Conservation (phyloP, 2,888 invertebrate genomes). For the Perizoma affinitatum region DNA sequence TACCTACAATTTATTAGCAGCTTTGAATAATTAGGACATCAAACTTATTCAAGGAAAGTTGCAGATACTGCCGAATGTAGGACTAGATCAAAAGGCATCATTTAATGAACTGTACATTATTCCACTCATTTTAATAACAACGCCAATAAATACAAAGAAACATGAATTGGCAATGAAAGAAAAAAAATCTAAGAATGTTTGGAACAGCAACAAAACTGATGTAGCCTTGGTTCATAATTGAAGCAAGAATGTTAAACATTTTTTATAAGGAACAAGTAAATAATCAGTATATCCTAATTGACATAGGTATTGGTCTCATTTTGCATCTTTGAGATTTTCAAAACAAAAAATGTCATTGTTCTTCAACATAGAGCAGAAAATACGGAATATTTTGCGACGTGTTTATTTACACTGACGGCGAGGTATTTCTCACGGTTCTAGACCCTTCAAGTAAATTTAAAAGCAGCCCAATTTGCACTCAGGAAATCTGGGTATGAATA, state of each 20-base stretch:
- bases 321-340: conserved; percentile 24
- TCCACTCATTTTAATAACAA: too few species aligned
- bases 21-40: too few species aligned
- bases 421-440: conserved; percentile 48
- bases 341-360: conserved; percentile 43
- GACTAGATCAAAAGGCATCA: too few species aligned
- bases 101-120: too few species aligned
- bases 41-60: too few species aligned
- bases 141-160: too few species aligned
- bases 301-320: conserved; percentile 27
- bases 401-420: conserved; percentile 50
- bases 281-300: conserved; percentile 17
- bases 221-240: conserved; percentile 2
- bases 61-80: too few species aligned
- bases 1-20: too few species aligned
- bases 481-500: conserved; percentile 51
- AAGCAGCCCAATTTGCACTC: conserved; percentile 57
- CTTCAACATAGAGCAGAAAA: conserved; percentile 47
- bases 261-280: conserved; percentile 22
- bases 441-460: conserved; percentile 59
- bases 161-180: too few species aligned
- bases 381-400: conserved; percentile 59
- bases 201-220: background rate
- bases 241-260: conserved; percentile 8
- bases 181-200: too few species aligned